Conservation (phyloP, 2,888 invertebrate species). For the Orthonychiurus folsomi region DNA sequence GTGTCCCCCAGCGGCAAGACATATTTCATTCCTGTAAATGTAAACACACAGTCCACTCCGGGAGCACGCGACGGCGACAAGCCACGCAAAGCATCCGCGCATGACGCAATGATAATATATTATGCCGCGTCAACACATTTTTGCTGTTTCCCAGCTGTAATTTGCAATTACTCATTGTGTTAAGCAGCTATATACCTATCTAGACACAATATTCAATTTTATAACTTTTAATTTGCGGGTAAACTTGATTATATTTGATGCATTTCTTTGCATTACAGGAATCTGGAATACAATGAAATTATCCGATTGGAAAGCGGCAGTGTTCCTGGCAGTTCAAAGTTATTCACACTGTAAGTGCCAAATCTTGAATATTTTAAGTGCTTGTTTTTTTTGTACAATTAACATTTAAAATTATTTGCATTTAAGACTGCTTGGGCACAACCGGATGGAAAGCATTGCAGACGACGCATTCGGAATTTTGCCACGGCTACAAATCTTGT, state of each 20-base stretch:
- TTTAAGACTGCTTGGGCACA: constrained; percentile 64
- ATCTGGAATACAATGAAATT: constrained; percentile 66
- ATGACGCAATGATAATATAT: too few species aligned
- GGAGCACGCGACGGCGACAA: too few species aligned
- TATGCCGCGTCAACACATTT: too few species aligned
- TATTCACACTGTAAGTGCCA: constrained; percentile 54
- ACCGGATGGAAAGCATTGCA: constrained; percentile 69
- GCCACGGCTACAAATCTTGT: constrained; percentile 72
- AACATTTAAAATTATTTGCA: constrained; percentile 6
- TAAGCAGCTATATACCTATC: too few species aligned
- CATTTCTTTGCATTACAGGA: too few species aligned
- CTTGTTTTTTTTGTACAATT: neutral
- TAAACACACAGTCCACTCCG: too few species aligned
- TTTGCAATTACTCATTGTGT: too few species aligned
- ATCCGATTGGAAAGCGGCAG: constrained; percentile 58
- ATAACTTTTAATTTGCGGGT: too few species aligned
- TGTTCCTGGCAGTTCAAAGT: constrained; percentile 51
- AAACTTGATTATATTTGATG: constrained; percentile 7
- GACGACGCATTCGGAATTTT: constrained; percentile 69
- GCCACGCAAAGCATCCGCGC: too few species aligned
- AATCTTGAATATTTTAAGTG: neutral
- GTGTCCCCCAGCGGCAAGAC: neutral
- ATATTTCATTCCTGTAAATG: neutral
- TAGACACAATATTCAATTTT: too few species aligned
- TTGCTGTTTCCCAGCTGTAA: too few species aligned